phyloP scores from a whole-genome alignment of 1,140 invertebrate species.

The Oedothorax gibbosus region DNA sequence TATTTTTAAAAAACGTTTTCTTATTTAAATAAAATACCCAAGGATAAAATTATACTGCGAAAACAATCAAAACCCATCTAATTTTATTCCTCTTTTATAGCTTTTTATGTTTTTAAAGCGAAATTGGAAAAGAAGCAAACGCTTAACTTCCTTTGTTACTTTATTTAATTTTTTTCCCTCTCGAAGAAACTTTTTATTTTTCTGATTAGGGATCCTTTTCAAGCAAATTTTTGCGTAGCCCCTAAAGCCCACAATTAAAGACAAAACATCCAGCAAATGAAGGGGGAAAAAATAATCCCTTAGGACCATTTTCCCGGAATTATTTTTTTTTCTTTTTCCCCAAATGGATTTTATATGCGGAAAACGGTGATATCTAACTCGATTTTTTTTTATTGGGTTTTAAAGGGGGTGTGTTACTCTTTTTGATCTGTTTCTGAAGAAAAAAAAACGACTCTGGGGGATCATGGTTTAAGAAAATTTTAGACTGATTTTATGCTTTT shows the following conservation, averaged over 20 bases:
- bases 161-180: neutral
- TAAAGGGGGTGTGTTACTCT: neutral
- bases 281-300: too few species aligned
- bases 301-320: too few species aligned
- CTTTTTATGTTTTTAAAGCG: too few species aligned
- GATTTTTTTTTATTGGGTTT: slow-evolving; percentile 38
- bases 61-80: too few species aligned
- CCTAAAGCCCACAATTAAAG: slow-evolving; percentile 26
- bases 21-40: too few species aligned
- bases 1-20: too few species aligned
- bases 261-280: slow-evolving; percentile 35
- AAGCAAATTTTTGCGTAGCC: slow-evolving; percentile 39
- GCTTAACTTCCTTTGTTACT: too few species aligned
- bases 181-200: slow-evolving; percentile 18
- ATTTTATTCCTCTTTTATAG: too few species aligned
- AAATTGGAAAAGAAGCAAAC: too few species aligned
- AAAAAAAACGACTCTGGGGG: slow-evolving; percentile 5
- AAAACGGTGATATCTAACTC: slow-evolving; percentile 21
- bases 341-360: slow-evolving; percentile 49
- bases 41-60: too few species aligned
- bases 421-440: neutral
- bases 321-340: neutral
- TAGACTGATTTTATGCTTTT: neutral
- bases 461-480: slow-evolving; percentile 48
- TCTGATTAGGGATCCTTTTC: slow-evolving; percentile 34